These are phyloP conservation scores for Formica selysi DNA, from an alignment of 1,140 invertebrate species.

Conservation along the genomic window DNA sequence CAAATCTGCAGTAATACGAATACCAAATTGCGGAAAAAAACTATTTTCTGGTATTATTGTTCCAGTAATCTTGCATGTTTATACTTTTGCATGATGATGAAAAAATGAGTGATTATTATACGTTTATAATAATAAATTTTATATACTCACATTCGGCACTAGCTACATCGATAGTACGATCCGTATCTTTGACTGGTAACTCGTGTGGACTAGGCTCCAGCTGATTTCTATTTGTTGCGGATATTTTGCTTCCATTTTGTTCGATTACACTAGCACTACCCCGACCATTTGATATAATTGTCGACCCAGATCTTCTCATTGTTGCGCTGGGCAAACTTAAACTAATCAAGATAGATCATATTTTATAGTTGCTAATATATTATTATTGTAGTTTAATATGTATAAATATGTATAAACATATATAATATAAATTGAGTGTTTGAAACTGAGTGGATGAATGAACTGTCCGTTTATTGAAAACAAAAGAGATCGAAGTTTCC, in stretches of 20 bases:
- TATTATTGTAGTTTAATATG: background rate
- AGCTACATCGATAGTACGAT: slow-evolving; percentile 84
- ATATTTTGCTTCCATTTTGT: slow-evolving; percentile 74
- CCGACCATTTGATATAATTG: slow-evolving; percentile 81
- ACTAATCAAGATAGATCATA: slow-evolving; percentile 63
- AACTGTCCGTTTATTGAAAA: no score
- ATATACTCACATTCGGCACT: slow-evolving; percentile 85
- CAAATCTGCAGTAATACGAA: slow-evolving; percentile 16
- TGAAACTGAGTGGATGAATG: no score
- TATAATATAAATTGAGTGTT: no score
- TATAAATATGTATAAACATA: no score
- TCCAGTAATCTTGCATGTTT: slow-evolving; percentile 50
- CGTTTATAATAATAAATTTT: background rate
- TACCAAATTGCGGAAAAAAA: slow-evolving; percentile 11
- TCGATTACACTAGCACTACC: slow-evolving; percentile 62
- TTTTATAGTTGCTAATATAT: slow-evolving; percentile 30
- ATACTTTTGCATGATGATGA: slow-evolving; percentile 33
- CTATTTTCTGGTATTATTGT: background rate
- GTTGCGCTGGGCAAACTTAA: slow-evolving; percentile 77
- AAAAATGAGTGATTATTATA: slow-evolving; percentile 44
- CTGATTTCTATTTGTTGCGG: slow-evolving; percentile 79
- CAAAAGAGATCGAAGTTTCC: no score
- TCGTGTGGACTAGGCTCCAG: slow-evolving; percentile 85
- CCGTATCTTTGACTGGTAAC: slow-evolving; percentile 85
- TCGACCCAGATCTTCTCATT: slow-evolving; percentile 79